Conservation (phyloP, 2,797 vertebrate genomes). For the Macroramphosus scolopax region DNA sequence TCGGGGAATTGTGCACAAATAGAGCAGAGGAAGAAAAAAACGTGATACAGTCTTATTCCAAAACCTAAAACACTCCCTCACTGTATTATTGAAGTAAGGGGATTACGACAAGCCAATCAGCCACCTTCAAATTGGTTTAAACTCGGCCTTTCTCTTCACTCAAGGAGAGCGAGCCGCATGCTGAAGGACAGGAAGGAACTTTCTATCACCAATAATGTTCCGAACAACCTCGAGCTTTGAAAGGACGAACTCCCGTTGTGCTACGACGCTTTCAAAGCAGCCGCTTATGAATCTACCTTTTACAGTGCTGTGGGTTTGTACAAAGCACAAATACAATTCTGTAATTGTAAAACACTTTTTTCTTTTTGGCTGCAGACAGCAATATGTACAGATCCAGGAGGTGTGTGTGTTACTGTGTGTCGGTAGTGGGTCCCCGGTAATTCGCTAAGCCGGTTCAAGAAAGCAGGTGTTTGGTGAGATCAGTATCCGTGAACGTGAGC, state of each 20-base stretch:
- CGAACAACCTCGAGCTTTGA: conserved; percentile 39
- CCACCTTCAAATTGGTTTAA: conserved; percentile 48
- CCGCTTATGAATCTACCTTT: conserved; percentile 44
- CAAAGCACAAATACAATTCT: conserved; percentile 74
- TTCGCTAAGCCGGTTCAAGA: conserved; percentile 8
- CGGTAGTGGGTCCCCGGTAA: conserved; percentile 17
- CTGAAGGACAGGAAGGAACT: conserved; percentile 29
- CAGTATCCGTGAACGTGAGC: conserved; percentile 35
- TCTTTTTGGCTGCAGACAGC: conserved; percentile 62
- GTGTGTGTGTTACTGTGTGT: conserved; percentile 27
- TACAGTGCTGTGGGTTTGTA: conserved; percentile 66
- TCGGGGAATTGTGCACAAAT: conserved; percentile 21
- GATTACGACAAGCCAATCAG: conserved; percentile 53
- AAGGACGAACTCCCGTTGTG: conserved; percentile 37
- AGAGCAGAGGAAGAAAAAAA: conserved; percentile 19
- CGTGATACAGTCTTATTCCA: background rate
- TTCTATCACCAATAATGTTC: conserved; percentile 40
- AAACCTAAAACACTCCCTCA: conserved; percentile 13
- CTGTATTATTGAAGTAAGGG: conserved; percentile 30
- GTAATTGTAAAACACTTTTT: conserved; percentile 63
- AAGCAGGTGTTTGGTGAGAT: conserved; percentile 31
- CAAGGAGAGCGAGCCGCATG: conserved; percentile 21
- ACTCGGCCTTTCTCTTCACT: no score
- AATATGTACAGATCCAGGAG: conserved; percentile 67
- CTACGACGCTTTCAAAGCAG: conserved; percentile 38